Evolutionary conservation across 2,113 vertebrate species (phyloP), one percentile per base, ranked within the genome.

Genomic region (Ictalurus punctatus): DNA sequence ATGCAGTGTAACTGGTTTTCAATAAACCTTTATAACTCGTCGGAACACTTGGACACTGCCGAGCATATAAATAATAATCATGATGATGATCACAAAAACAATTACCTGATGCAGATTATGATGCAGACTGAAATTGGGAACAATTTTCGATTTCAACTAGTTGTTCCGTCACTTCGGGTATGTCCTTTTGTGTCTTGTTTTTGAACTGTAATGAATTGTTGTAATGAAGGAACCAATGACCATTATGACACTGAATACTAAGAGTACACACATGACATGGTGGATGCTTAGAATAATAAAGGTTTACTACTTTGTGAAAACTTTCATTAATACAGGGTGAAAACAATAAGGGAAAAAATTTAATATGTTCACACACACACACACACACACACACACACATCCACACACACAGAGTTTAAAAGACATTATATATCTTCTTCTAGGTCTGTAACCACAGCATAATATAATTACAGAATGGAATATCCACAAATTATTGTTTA

Each of bases 401-500:
- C 40, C 40, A 54, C 52, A 54, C 52, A 54, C 10, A 12, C 14
- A 4, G 14, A 58, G 14, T 27, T 48, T 27, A 52, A n/a, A 27
- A 78, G 23, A 52, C 19, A 74, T 40, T 1, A 10, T 40, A 74
- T 40, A 25, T 48, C 76, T 44, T 44, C 3, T 76, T 23, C 23
- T 30, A 17, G 14, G 7, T 56, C 52, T 56, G 17, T 16, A 82
- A 82, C 80, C 80, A 37, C 54, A 34, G n/a, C 30, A 13, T 23
- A 59, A 59, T 59, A 37, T 59, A 59, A 82, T 37, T 3, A 37
- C 54, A 59, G 56, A 4, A 82, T 59, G 19, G 8, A 82, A 59
- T 37, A 82, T 37, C 56, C 54, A 82, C 80, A 82, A 82, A 59
- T 82, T 12, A 59, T 59, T 59, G 54, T 34, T 82, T 59, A 37